phyloP scores from a whole-genome alignment of 1,140 invertebrate genomes.

The Lasioglossum baleicum region DNA sequence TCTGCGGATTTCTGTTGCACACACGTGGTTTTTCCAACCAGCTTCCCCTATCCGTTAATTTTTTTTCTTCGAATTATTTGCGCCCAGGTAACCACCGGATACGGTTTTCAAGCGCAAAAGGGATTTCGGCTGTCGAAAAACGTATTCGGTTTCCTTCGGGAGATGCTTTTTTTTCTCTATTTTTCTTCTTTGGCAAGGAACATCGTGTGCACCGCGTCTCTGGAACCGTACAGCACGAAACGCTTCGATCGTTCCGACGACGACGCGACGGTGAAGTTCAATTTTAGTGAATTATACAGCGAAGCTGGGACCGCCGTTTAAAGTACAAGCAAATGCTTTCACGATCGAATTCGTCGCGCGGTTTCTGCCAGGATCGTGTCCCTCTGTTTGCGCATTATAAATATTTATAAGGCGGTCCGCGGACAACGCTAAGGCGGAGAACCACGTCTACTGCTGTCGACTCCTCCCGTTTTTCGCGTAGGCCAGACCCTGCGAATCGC shows the following conservation, averaged over 20 bases:
- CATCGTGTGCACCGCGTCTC: too few species aligned
- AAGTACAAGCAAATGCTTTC: conserved; percentile 60
- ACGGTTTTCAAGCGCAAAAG: background rate
- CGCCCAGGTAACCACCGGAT: background rate
- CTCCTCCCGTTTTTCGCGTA: background rate
- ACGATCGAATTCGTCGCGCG: conserved; percentile 42
- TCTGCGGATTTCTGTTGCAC: background rate
- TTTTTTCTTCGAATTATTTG: background rate
- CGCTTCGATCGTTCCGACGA: background rate
- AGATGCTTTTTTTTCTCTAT: too few species aligned
- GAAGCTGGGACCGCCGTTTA: conserved; percentile 46
- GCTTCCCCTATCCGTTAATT: background rate
- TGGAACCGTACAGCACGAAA: background rate
- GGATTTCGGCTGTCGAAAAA: background rate
- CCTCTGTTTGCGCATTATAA: conserved; percentile 39
- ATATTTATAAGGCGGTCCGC: conserved; percentile 34
- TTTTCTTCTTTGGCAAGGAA: too few species aligned
- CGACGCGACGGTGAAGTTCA: conserved; percentile 61
- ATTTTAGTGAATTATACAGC: conserved; percentile 67
- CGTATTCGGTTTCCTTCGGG: background rate
- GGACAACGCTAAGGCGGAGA: background rate
- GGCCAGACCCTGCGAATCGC: too few species aligned
- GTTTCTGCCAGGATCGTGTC: conserved; percentile 23
- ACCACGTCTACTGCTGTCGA: too few species aligned
- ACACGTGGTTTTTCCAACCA: background rate